Conservation (phyloP, 2,113 vertebrate genomes). For the Podilymbus podiceps region DNA sequence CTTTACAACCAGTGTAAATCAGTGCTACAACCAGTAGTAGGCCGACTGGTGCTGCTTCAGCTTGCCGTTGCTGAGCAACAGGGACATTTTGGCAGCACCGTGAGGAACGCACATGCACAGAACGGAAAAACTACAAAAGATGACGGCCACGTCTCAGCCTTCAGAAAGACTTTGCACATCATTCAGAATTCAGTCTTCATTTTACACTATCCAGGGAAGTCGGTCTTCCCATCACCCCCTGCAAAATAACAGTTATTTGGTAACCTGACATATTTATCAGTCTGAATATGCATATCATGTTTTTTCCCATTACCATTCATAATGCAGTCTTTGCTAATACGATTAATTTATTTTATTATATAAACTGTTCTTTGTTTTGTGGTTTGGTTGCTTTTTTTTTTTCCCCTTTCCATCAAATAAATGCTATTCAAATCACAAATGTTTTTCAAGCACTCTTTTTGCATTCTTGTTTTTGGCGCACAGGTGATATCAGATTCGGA, state of each 20-base stretch:
- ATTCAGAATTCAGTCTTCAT: not conserved
- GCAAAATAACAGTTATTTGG: not conserved
- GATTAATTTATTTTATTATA: not conserved
- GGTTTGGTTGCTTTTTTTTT: no score
- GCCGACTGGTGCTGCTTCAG: not conserved
- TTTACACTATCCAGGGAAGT: not conserved
- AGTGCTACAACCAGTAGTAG: no score
- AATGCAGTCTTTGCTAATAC: not conserved
- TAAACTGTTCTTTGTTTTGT: not conserved
- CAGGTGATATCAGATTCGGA: rapidly evolving
- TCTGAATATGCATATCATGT: not conserved
- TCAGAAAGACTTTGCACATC: not conserved
- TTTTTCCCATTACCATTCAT: not conserved
- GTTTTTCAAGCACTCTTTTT: not conserved
- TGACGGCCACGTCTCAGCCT: not conserved
- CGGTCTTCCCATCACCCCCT: not conserved
- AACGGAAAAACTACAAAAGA: not conserved
- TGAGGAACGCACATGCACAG: not conserved
- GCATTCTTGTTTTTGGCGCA: not conserved
- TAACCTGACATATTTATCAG: not conserved
- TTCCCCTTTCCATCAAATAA: not conserved
- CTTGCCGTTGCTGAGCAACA: conserved; percentile 49
- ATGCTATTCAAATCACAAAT: not conserved
- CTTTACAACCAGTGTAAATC: not conserved
- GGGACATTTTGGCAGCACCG: not conserved